Evolutionary conservation across 2,888 invertebrate genomes (phyloP), one percentile per base, ranked within the genome.

Genomic region (Ganaspis brasiliensis): DNA sequence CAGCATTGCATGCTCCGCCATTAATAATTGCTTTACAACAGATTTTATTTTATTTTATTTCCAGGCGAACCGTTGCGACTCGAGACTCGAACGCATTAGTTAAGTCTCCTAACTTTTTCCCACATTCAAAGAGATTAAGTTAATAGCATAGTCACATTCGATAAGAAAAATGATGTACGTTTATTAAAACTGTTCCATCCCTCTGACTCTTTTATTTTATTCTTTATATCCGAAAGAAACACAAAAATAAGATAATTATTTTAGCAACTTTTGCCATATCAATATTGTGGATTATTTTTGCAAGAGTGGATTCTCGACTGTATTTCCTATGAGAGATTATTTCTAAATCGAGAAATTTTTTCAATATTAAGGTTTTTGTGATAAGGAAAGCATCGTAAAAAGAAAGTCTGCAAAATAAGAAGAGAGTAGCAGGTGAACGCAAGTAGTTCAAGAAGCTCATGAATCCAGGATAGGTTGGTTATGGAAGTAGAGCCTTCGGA

Each of bases 21-120:
- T 90, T 90, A 90, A 90, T 91, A 91, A 91, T 91, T 91, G 89
- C 90, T 89, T 89, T 85, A 84, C 88, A 88, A 88, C 89, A 88
- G 88, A 90, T 90, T 89, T 88, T 87, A 86, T 86, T 85, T 86
- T 83, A 84, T 84, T 85, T 82, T 81, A 79, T 63, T 80, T 79
- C 71, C 77, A 75, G 37, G 40, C 74, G 72, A 70, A 63, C 76
- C 70, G 79, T 80, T 78, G 72, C 75, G n/a, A 40, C 21, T 37
- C 24, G 24, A 67, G 24, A 24, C 67, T 67, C 45, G 37, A 63
- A 40, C 37, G 63, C 63, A 63, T 24, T 45, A 45, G 40, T 45
- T 45, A 67, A 67, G 67, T 67, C 67, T 45, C 8, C 24, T 45
- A 67, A 67, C 67, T 67, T 67, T 40, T 67, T 67, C 24, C 24